Conservation (phyloP, 2,797 vertebrate genomes). For the Pyrocephalus nanus region DNA sequence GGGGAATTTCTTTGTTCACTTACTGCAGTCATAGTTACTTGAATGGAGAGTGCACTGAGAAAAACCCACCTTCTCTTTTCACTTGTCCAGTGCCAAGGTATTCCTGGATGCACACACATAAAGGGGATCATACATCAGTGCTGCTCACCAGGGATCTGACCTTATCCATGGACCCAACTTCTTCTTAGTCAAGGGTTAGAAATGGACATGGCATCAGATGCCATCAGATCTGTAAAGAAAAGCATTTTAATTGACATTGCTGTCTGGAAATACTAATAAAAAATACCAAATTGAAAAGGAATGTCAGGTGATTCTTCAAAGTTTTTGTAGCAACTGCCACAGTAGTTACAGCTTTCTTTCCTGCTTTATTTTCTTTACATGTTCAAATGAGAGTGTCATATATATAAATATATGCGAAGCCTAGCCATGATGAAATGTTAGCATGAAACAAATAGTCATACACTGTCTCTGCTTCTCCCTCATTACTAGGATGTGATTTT, state of each 20-base stretch:
- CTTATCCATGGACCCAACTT: not conserved
- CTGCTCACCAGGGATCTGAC: not conserved
- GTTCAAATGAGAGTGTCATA: not conserved
- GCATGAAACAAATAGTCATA: not conserved
- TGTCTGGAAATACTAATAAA: not conserved
- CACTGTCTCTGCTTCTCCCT: accelerated
- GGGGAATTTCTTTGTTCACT: not conserved
- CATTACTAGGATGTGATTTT: not conserved
- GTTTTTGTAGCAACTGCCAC: not conserved
- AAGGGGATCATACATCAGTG: not conserved
- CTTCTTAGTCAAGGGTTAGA: not conserved
- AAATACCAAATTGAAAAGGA: not conserved
- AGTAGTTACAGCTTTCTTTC: not conserved
- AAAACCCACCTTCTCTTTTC: not conserved
- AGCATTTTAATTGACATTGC: not conserved
- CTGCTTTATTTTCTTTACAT: not conserved
- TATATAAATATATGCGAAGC: no score
- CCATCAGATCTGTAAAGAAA: not conserved
- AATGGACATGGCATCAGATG: not conserved
- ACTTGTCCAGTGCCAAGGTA: not conserved
- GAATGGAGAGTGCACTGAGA: not conserved
- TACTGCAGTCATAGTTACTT: not conserved
- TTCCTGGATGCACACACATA: not conserved
- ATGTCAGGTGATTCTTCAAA: not conserved
- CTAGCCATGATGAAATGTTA: no score